phyloP scores from a whole-genome alignment of 2,888 invertebrate genomes.

The Rhagonycha lutea region DNA sequence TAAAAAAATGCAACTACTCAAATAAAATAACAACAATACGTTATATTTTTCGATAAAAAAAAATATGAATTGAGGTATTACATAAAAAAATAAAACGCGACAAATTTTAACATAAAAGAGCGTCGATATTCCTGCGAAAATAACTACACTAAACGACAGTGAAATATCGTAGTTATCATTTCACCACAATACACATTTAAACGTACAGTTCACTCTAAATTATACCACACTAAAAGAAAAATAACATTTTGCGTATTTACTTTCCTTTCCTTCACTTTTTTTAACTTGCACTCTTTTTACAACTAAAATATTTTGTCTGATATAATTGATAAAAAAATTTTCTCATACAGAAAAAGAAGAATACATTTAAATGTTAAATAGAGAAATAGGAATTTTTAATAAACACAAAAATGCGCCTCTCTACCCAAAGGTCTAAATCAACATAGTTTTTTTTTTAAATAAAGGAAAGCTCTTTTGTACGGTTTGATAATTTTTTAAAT shows the following conservation, averaged over 20 bases:
- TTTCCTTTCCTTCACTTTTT: neutral
- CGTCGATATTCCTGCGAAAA: slow-evolving; percentile 7
- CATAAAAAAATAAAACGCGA: slow-evolving; percentile 14
- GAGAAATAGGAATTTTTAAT: neutral
- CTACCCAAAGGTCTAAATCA: neutral
- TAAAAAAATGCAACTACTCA: slow-evolving; percentile 1
- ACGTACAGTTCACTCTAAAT: slow-evolving; percentile 21
- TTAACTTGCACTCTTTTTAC: neutral
- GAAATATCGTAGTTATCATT: slow-evolving; percentile 23
- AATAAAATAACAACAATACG: neutral
- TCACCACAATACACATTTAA: slow-evolving; percentile 18
- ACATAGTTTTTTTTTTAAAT: neutral
- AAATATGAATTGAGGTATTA: slow-evolving; percentile 10
- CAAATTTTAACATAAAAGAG: slow-evolving; percentile 10
- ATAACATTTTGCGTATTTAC: slow-evolving; percentile 2
- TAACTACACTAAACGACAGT: slow-evolving; percentile 21
- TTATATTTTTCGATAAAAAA: neutral
- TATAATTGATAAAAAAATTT: neutral
- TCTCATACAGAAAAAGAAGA: neutral
- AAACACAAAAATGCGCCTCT: neutral
- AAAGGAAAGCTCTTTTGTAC: neutral
- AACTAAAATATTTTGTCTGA: neutral
- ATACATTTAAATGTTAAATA: neutral
- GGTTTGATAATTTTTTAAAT: neutral
- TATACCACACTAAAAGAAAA: slow-evolving; percentile 14